Evolutionary conservation across 2,113 vertebrate genomes (phyloP).

Genomic region (Siniperca knerii): DNA sequence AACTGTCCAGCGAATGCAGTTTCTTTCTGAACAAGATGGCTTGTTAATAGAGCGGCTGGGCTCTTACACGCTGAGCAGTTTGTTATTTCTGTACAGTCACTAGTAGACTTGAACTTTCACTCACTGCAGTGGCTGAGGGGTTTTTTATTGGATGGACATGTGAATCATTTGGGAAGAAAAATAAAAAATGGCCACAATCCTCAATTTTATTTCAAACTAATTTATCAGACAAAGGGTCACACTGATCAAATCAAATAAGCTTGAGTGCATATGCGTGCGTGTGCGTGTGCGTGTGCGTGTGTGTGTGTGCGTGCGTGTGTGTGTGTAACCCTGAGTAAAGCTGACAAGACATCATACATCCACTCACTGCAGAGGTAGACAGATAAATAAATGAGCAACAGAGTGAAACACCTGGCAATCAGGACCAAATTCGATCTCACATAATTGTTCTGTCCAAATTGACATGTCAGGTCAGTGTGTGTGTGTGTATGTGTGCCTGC

Average conservation of each 20-base stretch:
- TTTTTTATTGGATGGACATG: not conserved
- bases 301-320: constrained; percentile 19
- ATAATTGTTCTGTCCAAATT: constrained; percentile 45
- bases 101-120: not conserved
- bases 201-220: constrained; percentile 7
- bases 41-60: constrained; percentile 18
- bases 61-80: constrained; percentile 1
- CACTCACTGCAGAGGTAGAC: not conserved
- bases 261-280: not conserved
- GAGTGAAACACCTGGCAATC: constrained; percentile 59
- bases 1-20: constrained; percentile 16
- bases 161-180: not conserved
- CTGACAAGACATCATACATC: constrained; percentile 27
- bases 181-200: not conserved
- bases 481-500: not conserved
- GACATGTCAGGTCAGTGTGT: constrained; percentile 42
- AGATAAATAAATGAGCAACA: constrained; percentile 45
- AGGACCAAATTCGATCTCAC: constrained; percentile 58
- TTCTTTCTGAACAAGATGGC: constrained; percentile 27
- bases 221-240: constrained; percentile 12
- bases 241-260: constrained; percentile 16
- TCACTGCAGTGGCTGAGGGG: not conserved
- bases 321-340: constrained; percentile 34
- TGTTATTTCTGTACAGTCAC: constrained; percentile 3
- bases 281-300: constrained; percentile 22